Conservation (phyloP, 2,888 invertebrate genomes). For the Notodonta dromedarius region DNA sequence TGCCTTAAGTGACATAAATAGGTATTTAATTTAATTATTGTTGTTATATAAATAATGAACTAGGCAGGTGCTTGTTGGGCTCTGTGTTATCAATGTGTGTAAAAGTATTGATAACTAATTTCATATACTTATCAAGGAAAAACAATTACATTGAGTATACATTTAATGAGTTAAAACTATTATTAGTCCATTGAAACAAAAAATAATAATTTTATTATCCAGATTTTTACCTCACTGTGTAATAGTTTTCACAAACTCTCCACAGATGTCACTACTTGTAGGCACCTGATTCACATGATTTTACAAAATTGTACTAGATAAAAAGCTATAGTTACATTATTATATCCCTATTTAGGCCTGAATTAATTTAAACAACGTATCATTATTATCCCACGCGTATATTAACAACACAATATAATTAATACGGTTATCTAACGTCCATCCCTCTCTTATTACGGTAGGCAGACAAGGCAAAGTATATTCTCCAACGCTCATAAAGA, state of each 20-base stretch:
- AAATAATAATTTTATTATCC: too few species aligned
- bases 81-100: too few species aligned
- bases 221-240: background rate
- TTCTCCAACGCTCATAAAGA: background rate
- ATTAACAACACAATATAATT: background rate
- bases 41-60: too few species aligned
- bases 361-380: background rate
- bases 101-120: too few species aligned
- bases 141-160: too few species aligned
- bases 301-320: too few species aligned
- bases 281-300: background rate
- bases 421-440: constrained; percentile 16
- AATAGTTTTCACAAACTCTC: background rate
- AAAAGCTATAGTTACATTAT: background rate
- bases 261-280: background rate
- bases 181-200: too few species aligned
- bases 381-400: background rate
- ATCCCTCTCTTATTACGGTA: constrained; percentile 19
- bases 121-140: too few species aligned
- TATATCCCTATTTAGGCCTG: background rate
- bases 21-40: too few species aligned
- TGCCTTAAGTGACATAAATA: too few species aligned
- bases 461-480: constrained; percentile 25
- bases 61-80: too few species aligned
- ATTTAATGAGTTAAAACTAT: too few species aligned